A percentile compares a stretch with the other conserved stretches of the same genome.
Conservation (phyloP, 2,113 vertebrate genomes). For the Gracilinanus agilis region DNA sequence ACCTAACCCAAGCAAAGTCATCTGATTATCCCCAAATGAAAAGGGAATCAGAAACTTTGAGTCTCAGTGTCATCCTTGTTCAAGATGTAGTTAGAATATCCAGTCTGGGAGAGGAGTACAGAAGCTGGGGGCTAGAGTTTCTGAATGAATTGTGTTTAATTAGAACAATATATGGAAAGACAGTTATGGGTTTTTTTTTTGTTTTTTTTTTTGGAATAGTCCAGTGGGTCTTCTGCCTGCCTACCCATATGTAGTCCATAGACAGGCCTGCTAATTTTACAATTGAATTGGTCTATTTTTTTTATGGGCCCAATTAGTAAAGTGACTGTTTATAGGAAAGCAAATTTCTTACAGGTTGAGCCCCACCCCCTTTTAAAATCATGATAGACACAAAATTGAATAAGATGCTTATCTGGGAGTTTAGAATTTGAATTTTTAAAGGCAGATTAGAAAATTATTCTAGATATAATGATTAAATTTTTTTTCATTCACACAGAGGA, state of each 20-base stretch:
- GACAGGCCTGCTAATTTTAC: background rate
- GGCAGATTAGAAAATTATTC: constrained; percentile 17
- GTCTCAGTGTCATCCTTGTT: constrained; percentile 33
- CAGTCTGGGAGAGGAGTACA: background rate
- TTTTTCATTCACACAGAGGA: constrained; percentile 49
- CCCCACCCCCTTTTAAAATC: background rate
- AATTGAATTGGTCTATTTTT: constrained; percentile 32
- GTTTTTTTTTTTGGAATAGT: background rate
- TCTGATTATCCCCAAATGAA: constrained; percentile 47
- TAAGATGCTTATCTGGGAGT: constrained; percentile 40
- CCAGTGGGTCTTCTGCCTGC: constrained; percentile 24
- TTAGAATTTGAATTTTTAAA: background rate
- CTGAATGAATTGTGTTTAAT: constrained; percentile 32
- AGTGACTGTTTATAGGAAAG: constrained; percentile 25
- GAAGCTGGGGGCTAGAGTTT: background rate
- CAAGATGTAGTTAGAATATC: constrained; percentile 11
- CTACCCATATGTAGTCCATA: background rate
- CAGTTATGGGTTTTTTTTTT: background rate
- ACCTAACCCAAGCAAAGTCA: constrained; percentile 49
- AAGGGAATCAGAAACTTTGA: constrained; percentile 23
- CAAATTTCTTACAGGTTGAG: background rate
- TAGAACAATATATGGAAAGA: constrained; percentile 1
- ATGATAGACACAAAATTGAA: background rate
- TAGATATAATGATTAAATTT: constrained; percentile 28
- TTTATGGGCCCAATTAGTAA: background rate